Conservation (phyloP, 2,797 vertebrate genomes). For the Periparus ater region DNA sequence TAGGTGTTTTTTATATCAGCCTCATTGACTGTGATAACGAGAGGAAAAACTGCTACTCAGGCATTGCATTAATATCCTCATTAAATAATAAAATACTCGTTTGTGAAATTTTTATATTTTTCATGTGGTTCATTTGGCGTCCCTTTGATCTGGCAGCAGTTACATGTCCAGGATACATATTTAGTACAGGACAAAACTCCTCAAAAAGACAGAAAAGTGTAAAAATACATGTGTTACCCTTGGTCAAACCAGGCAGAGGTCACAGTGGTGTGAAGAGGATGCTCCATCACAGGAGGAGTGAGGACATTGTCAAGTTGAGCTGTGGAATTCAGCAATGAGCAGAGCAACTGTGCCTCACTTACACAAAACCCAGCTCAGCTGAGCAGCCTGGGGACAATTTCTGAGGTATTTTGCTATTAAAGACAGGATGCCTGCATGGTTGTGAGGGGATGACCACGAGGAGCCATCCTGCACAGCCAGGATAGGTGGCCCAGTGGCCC, state of each 20-base stretch:
- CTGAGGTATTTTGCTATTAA: neutral
- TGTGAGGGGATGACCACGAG: rapidly evolving
- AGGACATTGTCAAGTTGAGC: neutral
- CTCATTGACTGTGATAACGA: neutral
- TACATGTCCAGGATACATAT: neutral
- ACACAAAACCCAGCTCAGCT: neutral
- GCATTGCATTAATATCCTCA: neutral
- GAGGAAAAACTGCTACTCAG: neutral
- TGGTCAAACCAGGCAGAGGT: neutral
- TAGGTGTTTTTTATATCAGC: neutral
- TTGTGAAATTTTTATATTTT: neutral
- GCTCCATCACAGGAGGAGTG: neutral
- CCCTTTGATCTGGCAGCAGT: neutral
- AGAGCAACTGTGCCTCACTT: neutral
- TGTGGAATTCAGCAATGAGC: neutral
- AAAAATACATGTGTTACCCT: rapidly evolving
- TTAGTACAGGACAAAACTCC: neutral
- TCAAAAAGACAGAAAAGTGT: neutral
- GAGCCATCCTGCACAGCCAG: neutral
- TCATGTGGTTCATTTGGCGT: neutral
- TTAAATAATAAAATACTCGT: neutral
- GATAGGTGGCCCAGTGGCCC: neutral
- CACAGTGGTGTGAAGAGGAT: rapidly evolving
- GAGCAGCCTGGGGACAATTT: neutral
- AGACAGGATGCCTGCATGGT: neutral